Conservation (phyloP, 2,888 invertebrate genomes). For the Scaptomyza reducta region DNA sequence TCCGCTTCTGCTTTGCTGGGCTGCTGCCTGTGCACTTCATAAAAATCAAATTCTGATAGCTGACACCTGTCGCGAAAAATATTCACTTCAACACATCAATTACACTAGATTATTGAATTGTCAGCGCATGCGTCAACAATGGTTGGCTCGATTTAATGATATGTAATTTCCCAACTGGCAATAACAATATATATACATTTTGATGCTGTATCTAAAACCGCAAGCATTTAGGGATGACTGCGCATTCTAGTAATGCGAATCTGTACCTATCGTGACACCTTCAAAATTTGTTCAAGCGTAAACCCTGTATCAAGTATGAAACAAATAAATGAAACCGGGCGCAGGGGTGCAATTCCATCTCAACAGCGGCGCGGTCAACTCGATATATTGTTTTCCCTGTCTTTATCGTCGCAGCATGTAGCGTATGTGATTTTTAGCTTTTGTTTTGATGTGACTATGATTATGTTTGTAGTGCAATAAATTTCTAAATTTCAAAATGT, state of each 20-base stretch:
- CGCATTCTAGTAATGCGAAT: constrained; percentile 59
- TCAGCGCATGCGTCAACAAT: constrained; percentile 56
- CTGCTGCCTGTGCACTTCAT: constrained; percentile 7
- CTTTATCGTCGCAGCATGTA: constrained; percentile 60
- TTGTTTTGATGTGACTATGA: constrained; percentile 77
- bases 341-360: constrained; percentile 35
- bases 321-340: constrained; percentile 1
- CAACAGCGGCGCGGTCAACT: constrained; percentile 27
- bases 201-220: constrained; percentile 18
- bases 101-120: constrained; percentile 58
- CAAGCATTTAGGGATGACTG: constrained; percentile 35
- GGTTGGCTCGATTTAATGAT: constrained; percentile 56
- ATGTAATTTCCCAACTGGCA: constrained; percentile 61
- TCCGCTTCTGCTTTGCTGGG: constrained; percentile 46
- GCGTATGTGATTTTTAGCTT: constrained; percentile 27
- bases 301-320: constrained; percentile 37
- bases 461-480: constrained; percentile 75
- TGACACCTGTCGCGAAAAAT: constrained; percentile 65
- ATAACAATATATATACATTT: constrained; percentile 23
- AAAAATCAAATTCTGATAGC: constrained; percentile 25
- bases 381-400: constrained; percentile 42
- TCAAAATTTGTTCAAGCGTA: constrained; percentile 40
- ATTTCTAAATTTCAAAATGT: constrained; percentile 50
- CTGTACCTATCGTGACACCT: constrained; percentile 52
- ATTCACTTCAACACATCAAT: constrained; percentile 61